phyloP scores from a whole-genome alignment of 2,888 invertebrate species.

The Seladonia tumulorum region DNA sequence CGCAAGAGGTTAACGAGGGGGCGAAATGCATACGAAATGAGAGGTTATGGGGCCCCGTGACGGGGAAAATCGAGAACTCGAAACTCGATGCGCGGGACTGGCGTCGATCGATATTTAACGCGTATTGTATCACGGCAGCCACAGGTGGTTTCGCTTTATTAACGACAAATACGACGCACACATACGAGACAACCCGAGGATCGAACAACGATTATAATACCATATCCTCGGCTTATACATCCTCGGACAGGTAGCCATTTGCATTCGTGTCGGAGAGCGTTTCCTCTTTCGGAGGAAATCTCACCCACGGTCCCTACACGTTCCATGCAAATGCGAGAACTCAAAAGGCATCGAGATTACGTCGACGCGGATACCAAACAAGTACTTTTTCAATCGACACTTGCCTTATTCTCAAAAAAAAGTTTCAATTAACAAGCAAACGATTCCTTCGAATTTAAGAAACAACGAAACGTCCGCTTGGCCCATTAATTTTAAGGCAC shows the following conservation, averaged over 20 bases:
- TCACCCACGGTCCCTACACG: constrained; percentile 9
- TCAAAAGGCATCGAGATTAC: background rate
- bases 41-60: background rate
- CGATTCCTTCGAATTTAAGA: too few species aligned
- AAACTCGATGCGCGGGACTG: background rate
- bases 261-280: constrained; percentile 24
- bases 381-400: background rate
- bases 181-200: constrained; percentile 16
- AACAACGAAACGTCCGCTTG: background rate
- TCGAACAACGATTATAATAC: constrained; percentile 36
- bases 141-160: constrained; percentile 81
- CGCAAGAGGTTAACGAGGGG: background rate
- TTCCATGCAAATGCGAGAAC: constrained; percentile 5
- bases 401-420: background rate
- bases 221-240: constrained; percentile 21
- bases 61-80: constrained; percentile 10
- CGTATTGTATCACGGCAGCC: constrained; percentile 55
- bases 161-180: constrained; percentile 57
- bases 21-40: background rate
- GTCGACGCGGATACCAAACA: background rate
- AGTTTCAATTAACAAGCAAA: background rate
- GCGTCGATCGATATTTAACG: constrained; percentile 53
- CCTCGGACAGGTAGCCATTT: constrained; percentile 35
- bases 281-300: constrained; percentile 43
- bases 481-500: background rate